Evolutionary conservation across 1,140 invertebrate species (phyloP), one percentile per base, ranked within the genome.

Genomic region (Aphelenchoides avenae): DNA sequence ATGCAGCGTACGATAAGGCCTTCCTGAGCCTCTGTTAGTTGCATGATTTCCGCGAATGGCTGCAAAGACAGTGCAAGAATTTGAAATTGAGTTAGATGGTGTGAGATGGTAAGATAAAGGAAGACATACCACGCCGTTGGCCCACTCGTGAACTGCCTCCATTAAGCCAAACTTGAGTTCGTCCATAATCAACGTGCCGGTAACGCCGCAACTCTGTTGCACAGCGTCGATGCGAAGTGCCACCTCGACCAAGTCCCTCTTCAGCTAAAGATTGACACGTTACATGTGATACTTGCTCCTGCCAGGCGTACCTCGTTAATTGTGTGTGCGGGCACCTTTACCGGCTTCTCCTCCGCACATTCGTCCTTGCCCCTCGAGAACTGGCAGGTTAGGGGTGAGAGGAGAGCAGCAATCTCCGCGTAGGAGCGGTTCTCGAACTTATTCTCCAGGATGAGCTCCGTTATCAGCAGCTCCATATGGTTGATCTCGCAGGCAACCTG

Each of bases 1-100:
- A 99, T 97, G 73, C 90, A 94, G 34, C 92, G 83, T 0, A 98
- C 93, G 70, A 98, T 96, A 34, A 96, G 89, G 2, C 95, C 95
- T 81, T 98, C 95, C 78, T 98, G 92, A 2, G 94, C 86, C 59
- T 92, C 88, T 0, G 91, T 94, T 37, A 92, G 79, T 49, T 86
- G 81, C 84, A 91, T 93, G 42, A 97, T 94, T 64, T 93, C 87
- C 0, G 86, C 84, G 78, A 98, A 97, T 0, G 89, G 85, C 84
- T 88, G 79, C 42, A 81, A 77, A 26, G 7, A 7, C n/a, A n/a
- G n/a, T n/a, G n/a, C n/a, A n/a, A n/a, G n/a, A n/a, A n/a, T n/a
- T n/a, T n/a, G n/a, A n/a, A n/a, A n/a, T n/a, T n/a, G n/a, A n/a
- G n/a, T n/a, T n/a, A n/a, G n/a, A n/a, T n/a, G n/a, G n/a, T n/a